These are phyloP conservation scores for Epizoanthus illoricatus DNA, from an alignment of 92 coral and sea anemone genomes.

Conservation along the genomic window DNA sequence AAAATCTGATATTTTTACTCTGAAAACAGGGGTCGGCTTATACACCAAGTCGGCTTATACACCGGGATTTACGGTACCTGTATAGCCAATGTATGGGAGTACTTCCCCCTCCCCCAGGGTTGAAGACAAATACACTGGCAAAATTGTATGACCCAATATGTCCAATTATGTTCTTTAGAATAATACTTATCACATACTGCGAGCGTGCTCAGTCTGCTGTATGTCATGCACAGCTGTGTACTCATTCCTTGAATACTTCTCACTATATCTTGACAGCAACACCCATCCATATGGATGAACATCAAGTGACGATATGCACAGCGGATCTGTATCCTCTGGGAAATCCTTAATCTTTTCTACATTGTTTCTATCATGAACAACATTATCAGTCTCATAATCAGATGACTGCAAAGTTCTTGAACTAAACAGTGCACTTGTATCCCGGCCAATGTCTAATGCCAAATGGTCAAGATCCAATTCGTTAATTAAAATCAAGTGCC, in stretches of 20 bases:
- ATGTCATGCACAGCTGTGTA: slow-evolving; percentile 96
- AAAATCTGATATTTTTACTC: too few relatives aligned
- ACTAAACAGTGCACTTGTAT: slow-evolving; percentile 50
- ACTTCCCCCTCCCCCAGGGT: too few relatives aligned
- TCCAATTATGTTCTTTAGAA: too few relatives aligned
- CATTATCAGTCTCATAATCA: slow-evolving; percentile 3
- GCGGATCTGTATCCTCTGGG: slow-evolving; percentile 69
- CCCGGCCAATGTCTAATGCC: slow-evolving; percentile 48
- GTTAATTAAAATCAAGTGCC: slow-evolving; percentile 70
- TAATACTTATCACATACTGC: neutral
- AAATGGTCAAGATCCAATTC: slow-evolving; percentile 73
- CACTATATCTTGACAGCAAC: slow-evolving; percentile 71
- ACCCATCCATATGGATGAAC: slow-evolving; percentile 97
- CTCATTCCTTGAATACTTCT: slow-evolving; percentile 64
- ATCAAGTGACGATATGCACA: slow-evolving; percentile 86
- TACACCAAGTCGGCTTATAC: too few relatives aligned
- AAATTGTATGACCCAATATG: too few relatives aligned
- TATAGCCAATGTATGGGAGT: too few relatives aligned
- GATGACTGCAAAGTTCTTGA: slow-evolving; percentile 21
- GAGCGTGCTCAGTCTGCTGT: slow-evolving; percentile 42
- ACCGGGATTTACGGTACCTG: too few relatives aligned
- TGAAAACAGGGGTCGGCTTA: too few relatives aligned
- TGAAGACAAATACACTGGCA: too few relatives aligned
- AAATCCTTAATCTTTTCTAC: slow-evolving; percentile 76
- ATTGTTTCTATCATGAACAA: slow-evolving; percentile 56